These are phyloP conservation scores for Drosophila tripunctata DNA, from an alignment of 2,888 invertebrate genomes.

Conservation along the genomic window DNA sequence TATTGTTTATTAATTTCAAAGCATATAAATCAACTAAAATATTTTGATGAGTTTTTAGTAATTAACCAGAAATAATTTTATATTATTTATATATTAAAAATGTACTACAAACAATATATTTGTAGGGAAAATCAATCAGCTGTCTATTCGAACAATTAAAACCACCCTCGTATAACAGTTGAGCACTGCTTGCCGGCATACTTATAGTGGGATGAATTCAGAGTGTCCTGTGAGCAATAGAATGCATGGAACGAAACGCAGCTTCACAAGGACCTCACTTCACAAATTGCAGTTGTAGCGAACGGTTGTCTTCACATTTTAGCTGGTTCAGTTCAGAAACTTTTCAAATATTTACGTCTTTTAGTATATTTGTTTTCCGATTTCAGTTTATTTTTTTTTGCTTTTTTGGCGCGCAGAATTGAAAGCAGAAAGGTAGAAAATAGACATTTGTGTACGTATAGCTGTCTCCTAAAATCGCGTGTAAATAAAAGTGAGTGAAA, in stretches of 20 bases:
- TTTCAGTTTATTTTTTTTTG: neutral
- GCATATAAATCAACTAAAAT: too few relatives aligned
- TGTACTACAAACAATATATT: neutral
- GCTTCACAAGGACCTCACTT: slow-evolving; percentile 38
- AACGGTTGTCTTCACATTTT: slow-evolving; percentile 28
- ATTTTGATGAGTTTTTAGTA: too few relatives aligned
- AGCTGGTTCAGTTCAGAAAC: neutral
- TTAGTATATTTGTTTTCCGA: neutral
- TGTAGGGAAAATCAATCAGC: neutral
- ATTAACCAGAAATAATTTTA: neutral
- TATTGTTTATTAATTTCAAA: too few relatives aligned
- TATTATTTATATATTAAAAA: neutral
- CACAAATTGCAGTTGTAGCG: slow-evolving; percentile 44
- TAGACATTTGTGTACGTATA: neutral
- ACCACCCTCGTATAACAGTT: slow-evolving; percentile 35
- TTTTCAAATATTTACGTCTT: neutral
- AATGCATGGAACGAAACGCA: slow-evolving; percentile 1
- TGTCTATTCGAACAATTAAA: neutral
- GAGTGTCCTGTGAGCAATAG: neutral
- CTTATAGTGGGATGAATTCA: slow-evolving; percentile 1
- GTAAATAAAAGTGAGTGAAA: slow-evolving; percentile 12
- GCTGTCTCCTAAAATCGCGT: neutral
- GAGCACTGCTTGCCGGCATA: slow-evolving; percentile 40
- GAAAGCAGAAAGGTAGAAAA: neutral
- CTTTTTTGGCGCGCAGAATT: slow-evolving; percentile 25